These are phyloP conservation scores for Drosophila ficusphila DNA, from an alignment of 1,140 invertebrate genomes.

Conservation along the genomic window DNA sequence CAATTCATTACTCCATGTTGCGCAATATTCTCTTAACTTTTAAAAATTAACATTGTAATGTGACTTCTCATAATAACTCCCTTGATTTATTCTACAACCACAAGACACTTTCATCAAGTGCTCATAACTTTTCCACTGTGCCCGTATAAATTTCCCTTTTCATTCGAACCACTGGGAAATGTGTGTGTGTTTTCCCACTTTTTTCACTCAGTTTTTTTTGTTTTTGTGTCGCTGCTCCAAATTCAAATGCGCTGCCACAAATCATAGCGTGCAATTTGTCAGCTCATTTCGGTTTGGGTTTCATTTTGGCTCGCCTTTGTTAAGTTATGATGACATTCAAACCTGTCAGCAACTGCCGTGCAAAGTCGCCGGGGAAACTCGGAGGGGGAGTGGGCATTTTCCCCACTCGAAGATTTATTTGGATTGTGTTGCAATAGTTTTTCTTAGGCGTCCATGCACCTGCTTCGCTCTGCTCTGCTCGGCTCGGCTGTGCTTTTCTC, in stretches of 20 bases:
- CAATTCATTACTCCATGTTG: too few species aligned
- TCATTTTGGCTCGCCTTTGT: slow-evolving; percentile 48
- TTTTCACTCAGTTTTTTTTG: slow-evolving; percentile 10
- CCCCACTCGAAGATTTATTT: slow-evolving; percentile 68
- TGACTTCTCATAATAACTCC: not conserved
- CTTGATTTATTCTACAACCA: not conserved
- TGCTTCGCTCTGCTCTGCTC: slow-evolving; percentile 29
- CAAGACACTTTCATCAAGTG: not conserved
- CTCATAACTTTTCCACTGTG: not conserved
- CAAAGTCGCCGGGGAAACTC: slow-evolving; percentile 13
- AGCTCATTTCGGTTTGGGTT: slow-evolving; percentile 67
- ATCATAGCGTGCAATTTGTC: slow-evolving; percentile 71
- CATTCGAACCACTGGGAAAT: slow-evolving; percentile 21
- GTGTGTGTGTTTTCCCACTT: slow-evolving; percentile 6
- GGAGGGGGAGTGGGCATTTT: slow-evolving; percentile 12
- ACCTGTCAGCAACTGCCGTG: slow-evolving; percentile 57
- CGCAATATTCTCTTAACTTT: not conserved
- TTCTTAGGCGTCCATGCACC: slow-evolving; percentile 51
- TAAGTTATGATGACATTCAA: slow-evolving; percentile 76
- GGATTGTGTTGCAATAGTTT: slow-evolving; percentile 64
- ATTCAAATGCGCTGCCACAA: slow-evolving; percentile 62
- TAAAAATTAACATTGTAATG: too few species aligned
- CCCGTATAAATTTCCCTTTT: slow-evolving; percentile 27
- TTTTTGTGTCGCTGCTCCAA: slow-evolving; percentile 41
- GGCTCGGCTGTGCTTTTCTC: slow-evolving; percentile 6